Conservation (phyloP, 2,113 vertebrate species). For the Vulpes ferrilata region DNA sequence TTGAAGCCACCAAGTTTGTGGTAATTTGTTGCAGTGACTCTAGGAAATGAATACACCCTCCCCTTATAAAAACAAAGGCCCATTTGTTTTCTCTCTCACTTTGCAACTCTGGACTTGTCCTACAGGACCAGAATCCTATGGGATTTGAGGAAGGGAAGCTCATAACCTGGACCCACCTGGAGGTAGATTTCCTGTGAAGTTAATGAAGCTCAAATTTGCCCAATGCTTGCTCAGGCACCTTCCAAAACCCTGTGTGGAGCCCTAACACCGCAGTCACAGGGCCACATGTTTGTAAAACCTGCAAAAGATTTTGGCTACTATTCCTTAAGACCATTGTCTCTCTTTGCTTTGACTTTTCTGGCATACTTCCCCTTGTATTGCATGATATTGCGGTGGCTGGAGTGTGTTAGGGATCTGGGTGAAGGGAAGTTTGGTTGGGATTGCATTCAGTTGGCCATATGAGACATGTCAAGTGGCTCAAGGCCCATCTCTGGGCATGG, state of each 20-base stretch:
- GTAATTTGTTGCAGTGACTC: background rate
- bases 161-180: background rate
- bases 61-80: background rate
- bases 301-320: background rate
- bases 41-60: background rate
- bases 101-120: background rate
- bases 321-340: background rate
- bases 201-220: background rate
- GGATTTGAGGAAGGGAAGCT: background rate
- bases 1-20: background rate
- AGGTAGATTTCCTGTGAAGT: background rate
- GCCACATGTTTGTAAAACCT: background rate
- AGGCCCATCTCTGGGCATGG: background rate
- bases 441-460: background rate
- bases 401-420: too few species aligned
- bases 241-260: background rate
- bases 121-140: background rate
- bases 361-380: rapidly evolving
- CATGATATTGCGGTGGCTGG: rapidly evolving
- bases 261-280: rapidly evolving
- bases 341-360: background rate
- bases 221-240: rapidly evolving
- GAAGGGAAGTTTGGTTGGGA: background rate
- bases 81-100: background rate
- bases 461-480: background rate